Evolutionary conservation across 2,888 invertebrate genomes (phyloP).

Genomic region (Pristionchus mayeri): DNA sequence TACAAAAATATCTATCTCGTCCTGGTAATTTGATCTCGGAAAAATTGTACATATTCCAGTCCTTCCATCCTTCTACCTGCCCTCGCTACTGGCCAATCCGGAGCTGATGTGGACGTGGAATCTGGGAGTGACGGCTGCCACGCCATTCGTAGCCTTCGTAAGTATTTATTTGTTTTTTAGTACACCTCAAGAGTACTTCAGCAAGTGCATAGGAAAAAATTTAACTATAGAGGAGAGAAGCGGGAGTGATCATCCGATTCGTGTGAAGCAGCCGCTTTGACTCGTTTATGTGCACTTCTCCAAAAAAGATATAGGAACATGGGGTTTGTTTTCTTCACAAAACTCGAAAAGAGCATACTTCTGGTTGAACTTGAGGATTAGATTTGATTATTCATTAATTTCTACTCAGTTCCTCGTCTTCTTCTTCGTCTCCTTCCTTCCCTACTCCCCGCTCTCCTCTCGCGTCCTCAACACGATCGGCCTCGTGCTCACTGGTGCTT

Average conservation of each 20-base stretch:
- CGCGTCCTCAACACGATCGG: constrained; percentile 42
- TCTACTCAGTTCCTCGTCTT: constrained; percentile 26
- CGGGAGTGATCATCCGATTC: no score
- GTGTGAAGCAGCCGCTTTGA: no score
- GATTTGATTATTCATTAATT: not conserved
- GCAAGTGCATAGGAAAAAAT: not conserved
- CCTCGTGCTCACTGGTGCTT: constrained; percentile 28
- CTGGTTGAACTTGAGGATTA: no score
- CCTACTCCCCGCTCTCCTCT: not conserved
- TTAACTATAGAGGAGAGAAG: no score
- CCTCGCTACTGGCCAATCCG: constrained; percentile 23
- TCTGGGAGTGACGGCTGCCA: constrained; percentile 42
- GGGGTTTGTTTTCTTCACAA: no score
- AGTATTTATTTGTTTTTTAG: no score
- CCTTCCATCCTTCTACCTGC: constrained; percentile 41
- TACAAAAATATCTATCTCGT: not conserved
- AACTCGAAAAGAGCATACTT: no score
- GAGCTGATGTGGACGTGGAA: constrained; percentile 39
- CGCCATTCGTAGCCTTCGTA: constrained; percentile 31
- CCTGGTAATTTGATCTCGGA: no score
- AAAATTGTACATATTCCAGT: not conserved
- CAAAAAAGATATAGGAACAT: no score
- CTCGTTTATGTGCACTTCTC: not conserved
- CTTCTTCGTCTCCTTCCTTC: constrained; percentile 31
- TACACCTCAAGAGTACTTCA: no score